Evolutionary conservation across 2,113 vertebrate genomes (phyloP), one percentile per base, ranked within the genome.

Genomic region (Bambusicola thoracicus): DNA sequence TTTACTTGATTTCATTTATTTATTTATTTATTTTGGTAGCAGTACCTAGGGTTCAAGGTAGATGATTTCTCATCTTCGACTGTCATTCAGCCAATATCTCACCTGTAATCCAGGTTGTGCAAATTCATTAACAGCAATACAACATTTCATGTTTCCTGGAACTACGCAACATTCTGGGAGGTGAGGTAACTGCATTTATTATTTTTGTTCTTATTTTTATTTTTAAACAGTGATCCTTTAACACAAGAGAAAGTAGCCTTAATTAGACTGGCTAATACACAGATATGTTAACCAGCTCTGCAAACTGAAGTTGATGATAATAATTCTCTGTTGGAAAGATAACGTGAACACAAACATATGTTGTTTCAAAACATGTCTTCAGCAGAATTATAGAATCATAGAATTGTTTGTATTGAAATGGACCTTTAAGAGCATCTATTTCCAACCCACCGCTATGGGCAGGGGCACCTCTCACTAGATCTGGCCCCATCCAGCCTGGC

Each of bases 211-310:
- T 68, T 40, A 10, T 55, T 59, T 67, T 44, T 20, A 11, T 29
- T 51, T 36, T 49, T 69, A 18, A 36, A n/a, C 49, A 70, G 44
- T 30, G 22, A 74, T 77, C 29, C 92, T 94, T 89, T 75, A 34
- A 41, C 44, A 87, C 30, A 56, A n/a, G 78, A 87, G 96, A 89
- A 69, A 89, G 5, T 59, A 94, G 63, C 59, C 46, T 74, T 94
- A 95, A 92, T 94, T 94, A 93, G 81, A 55, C 41, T 85, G 68
- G 63, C 76, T 87, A 83, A 91, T 68, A 63, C 46, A 67, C 17
- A 77, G 69, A 92, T 89, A 90, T 62, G 48, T n/a, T 93, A 95
- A 44, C 49, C 85, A 73, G 40, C 75, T 94, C 89, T 95, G 72
- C 75, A n/a, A 69, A 92, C 38, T 36, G 59, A 89, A 87, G 49